Base-by-base conservation (phyloP, 2,888 invertebrate genomes). In the Dasypolia templi region DNA sequence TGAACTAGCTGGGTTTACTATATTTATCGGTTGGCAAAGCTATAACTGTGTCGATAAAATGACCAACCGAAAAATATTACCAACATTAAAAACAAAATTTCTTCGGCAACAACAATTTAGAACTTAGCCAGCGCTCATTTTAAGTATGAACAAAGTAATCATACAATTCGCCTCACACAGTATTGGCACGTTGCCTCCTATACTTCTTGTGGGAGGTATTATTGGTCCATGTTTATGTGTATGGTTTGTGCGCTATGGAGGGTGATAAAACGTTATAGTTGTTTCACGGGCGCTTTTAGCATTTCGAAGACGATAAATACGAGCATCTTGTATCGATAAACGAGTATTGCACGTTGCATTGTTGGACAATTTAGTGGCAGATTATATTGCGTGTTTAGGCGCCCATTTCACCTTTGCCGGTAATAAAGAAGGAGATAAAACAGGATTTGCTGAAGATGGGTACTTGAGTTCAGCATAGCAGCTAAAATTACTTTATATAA, bases 231-330 rank as follows among this genome's bases (percentile, higher is more conserved):
- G 89, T 93, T 92, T 91, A 89, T 89, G 91, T 89, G 91, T 90
- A 91, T 92, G 92, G 90, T 91, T 89, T 90, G 88, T 89, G 90
- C 90, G 90, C 90, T 88, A 94, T 94, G 93, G 90, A 88, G 81
- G 90, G 91, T 91, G 93, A 94, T 95, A 95, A 95, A 95, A 94
- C 88, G 92, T 92, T 93, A 94, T 93, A 93, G 92, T 92, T 92
- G 91, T 81, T 89, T 90, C 89, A 91, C 90, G 87, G 90, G 90
- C 89, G 91, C 89, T 90, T 91, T 90, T 88, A 91, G 90, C 91
- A 89, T 93, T 94, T 90, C 90, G 91, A 87, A 89, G 89, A 89
- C 91, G 92, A 91, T 95, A 94, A 95, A 94, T 92, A 91, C 86
- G 83, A 89, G 88, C 90, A 89, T 92, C 90, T 92, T 92, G 91